phyloP scores from a whole-genome alignment of 2,888 invertebrate genomes.

The Punctoribates punctum region DNA sequence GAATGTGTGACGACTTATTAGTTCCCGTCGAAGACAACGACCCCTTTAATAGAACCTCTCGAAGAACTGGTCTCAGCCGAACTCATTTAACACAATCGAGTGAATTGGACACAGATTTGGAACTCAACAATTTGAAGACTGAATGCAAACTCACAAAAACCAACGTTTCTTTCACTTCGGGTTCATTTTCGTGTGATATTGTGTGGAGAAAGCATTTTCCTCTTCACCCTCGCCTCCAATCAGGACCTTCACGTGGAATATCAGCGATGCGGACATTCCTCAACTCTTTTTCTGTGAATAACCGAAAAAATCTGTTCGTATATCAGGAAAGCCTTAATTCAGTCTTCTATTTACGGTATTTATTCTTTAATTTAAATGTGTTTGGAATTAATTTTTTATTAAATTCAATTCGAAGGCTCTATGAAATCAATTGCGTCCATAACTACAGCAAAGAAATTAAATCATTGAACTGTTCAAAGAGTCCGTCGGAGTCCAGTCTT shows the following conservation, averaged over 20 bases:
- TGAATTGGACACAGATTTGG: conserved; percentile 24
- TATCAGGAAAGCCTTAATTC: conserved; percentile 64
- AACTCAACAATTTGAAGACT: background rate
- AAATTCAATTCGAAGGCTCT: conserved; percentile 31
- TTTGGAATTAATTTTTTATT: background rate
- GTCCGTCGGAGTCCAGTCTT: conserved; percentile 12
- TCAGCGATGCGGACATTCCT: conserved; percentile 64
- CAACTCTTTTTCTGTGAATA: conserved; percentile 66
- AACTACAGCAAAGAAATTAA: conserved; percentile 47
- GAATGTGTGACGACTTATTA: conserved; percentile 64
- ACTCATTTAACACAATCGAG: conserved; percentile 24
- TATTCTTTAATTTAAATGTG: background rate
- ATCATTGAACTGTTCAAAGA: conserved; percentile 49
- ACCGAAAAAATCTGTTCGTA: conserved; percentile 72
- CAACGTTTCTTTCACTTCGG: conserved; percentile 60
- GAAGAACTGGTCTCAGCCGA: conserved; percentile 23
- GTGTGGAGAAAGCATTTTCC: conserved; percentile 68
- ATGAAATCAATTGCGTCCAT: conserved; percentile 41
- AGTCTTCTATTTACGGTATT: conserved; percentile 60
- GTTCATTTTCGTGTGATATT: conserved; percentile 69
- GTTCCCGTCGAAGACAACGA: conserved; percentile 58
- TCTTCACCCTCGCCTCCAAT: conserved; percentile 67
- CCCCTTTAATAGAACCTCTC: conserved; percentile 18
- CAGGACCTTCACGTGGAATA: conserved; percentile 50
- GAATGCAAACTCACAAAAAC: conserved; percentile 45